Evolutionary conservation across 1,140 invertebrate genomes (phyloP).

Genomic region (Brachionus asplanchnoidis): DNA sequence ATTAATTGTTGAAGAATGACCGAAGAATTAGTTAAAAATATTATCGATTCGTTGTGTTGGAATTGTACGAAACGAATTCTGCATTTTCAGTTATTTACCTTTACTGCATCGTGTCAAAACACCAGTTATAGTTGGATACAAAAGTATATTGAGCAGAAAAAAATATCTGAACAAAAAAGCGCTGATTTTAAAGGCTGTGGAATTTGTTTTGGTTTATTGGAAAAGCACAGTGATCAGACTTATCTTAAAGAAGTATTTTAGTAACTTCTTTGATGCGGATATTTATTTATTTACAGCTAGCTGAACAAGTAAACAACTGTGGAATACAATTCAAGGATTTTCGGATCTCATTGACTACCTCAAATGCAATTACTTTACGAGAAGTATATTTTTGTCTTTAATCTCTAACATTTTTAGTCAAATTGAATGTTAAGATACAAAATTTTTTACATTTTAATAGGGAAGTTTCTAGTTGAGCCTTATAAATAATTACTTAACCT

Average conservation of each 20-base stretch:
- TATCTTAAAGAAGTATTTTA: slow-evolving; percentile 31
- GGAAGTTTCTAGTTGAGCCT: no score
- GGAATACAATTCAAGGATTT: slow-evolving; percentile 41
- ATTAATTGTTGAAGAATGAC: not conserved
- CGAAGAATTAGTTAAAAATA: not conserved
- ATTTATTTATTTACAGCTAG: not conserved
- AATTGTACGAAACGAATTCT: slow-evolving; percentile 15
- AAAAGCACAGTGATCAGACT: slow-evolving; percentile 5
- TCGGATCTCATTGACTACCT: slow-evolving; percentile 14
- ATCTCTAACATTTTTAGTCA: no score
- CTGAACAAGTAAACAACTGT: slow-evolving; percentile 9
- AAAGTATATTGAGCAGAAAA: not conserved
- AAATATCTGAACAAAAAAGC: not conserved
- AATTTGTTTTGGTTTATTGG: slow-evolving; percentile 32
- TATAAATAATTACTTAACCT: no score
- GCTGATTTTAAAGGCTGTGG: slow-evolving; percentile 25
- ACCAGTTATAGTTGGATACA: slow-evolving; percentile 15
- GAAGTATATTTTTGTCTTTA: not conserved
- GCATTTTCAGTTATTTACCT: slow-evolving; percentile 29
- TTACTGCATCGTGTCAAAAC: not conserved
- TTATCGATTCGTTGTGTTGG: slow-evolving; percentile 32
- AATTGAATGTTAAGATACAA: not conserved
- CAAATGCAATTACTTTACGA: slow-evolving; percentile 22
- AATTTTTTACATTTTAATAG: no score
- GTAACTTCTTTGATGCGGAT: not conserved